Percentiles rank a stretch among this genome's conserved stretches.
phyloP scores from a whole-genome alignment of 2,888 invertebrate species.

The Boloria euphrosyne region DNA sequence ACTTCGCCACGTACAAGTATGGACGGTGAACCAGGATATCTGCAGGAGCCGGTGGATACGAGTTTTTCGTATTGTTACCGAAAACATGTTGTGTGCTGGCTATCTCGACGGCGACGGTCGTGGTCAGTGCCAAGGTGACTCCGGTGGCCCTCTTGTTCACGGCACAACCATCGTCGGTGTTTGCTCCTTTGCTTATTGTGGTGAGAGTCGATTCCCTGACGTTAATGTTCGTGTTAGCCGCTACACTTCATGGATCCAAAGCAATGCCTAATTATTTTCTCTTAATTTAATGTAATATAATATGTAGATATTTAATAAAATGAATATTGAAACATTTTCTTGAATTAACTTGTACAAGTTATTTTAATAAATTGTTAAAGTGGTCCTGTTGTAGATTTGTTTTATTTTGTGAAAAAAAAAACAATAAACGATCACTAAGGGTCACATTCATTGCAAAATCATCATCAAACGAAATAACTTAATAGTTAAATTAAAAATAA shows the following conservation, averaged over 20 bases:
- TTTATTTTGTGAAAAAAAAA: no score
- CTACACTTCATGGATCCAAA: constrained; percentile 54
- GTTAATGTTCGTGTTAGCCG: constrained; percentile 55
- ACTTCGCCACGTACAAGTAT: constrained; percentile 52
- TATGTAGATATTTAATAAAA: no score
- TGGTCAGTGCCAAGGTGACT: constrained; percentile 64
- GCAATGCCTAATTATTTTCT: constrained; percentile 45
- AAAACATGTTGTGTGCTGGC: constrained; percentile 62
- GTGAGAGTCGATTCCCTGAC: constrained; percentile 46
- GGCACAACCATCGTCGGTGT: constrained; percentile 47
- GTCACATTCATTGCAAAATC: no score
- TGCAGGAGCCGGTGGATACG: constrained; percentile 49
- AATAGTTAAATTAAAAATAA: no score
- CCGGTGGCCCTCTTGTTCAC: constrained; percentile 63
- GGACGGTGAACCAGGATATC: constrained; percentile 49
- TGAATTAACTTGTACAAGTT: no score
- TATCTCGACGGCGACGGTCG: constrained; percentile 61
- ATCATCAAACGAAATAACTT: no score
- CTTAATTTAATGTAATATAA: no score
- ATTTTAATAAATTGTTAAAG: no score
- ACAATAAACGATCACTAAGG: no score
- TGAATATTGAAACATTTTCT: no score
- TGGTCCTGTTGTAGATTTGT: no score
- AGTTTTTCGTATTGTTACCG: constrained; percentile 44
- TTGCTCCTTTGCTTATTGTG: constrained; percentile 56